These are phyloP conservation scores for Polyodon spathula DNA, from an alignment of 2,113 vertebrate genomes.

Conservation along the genomic window DNA sequence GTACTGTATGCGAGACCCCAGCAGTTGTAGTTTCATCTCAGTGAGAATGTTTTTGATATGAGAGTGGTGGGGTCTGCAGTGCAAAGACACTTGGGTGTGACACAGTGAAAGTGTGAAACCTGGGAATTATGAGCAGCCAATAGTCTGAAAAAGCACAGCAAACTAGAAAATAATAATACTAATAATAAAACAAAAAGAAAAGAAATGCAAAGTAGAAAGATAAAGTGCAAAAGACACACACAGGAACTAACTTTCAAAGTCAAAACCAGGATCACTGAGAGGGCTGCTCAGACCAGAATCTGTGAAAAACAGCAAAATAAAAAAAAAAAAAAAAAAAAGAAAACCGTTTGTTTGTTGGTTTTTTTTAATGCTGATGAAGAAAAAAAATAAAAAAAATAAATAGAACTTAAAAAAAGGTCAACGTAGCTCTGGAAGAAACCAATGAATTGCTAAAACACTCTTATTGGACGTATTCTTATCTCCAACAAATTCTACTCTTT, in stretches of 20 bases:
- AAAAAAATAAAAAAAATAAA: conserved; percentile 50
- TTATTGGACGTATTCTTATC: no score
- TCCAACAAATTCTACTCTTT: no score
- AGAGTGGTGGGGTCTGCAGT: conserved; percentile 12
- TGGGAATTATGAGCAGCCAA: conserved; percentile 54
- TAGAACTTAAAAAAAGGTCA: conserved; percentile 39
- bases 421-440: conserved; percentile 12
- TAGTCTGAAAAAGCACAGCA: conserved; percentile 42
- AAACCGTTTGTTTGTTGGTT: neutral
- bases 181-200: conserved; percentile 25
- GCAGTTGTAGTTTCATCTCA: conserved; percentile 41
- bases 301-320: conserved; percentile 82
- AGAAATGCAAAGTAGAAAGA: conserved; percentile 28
- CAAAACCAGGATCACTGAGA: conserved; percentile 89
- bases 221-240: conserved; percentile 47
- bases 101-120: conserved; percentile 26
- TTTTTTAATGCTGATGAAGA: conserved; percentile 20
- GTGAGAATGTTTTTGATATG: conserved; percentile 16
- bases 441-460: conserved; percentile 7
- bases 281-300: conserved; percentile 95
- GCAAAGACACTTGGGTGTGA: conserved; percentile 13
- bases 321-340: conserved; percentile 34
- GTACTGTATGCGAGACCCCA: no score
- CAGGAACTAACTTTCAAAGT: conserved; percentile 95
- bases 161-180: conserved; percentile 31